Evolutionary conservation across 1,140 invertebrate genomes (phyloP), one percentile per base, ranked within the genome.

Genomic region (Scaptomyza montana): DNA sequence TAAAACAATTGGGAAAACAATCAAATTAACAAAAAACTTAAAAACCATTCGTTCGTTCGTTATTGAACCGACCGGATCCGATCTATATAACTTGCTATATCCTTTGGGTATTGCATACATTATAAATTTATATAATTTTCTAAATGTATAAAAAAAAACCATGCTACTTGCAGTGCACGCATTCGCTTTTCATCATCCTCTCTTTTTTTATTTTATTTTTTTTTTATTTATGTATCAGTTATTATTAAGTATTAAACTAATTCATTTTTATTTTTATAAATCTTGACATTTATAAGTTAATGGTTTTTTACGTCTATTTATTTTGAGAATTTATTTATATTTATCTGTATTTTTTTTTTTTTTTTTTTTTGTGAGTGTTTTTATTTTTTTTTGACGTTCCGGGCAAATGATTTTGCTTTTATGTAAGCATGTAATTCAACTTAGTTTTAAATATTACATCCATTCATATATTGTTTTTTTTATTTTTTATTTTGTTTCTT

Each of bases 1-100:
- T 87, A 87, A 86, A 87, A 87, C 84, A 87, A 87, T 87, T 73
- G 57, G 16, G 8, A 36, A 71, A 86, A 69, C 82, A 87, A 87
- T 82, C 75, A 77, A 87, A 62, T 54, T 64, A 86, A 82, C 82
- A 76, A 68, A 79, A 79, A 77, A 68, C 64, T 68, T 68, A 61
- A 67, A 68, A 33, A 73, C 12, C 43, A 19, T 28, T 59, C 46
- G 25, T 60, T 61, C 28, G 51, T 51, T 62, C 25, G 45, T 47
- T 53, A 30, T 16, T n/a, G 43, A 56, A 63, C 54, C 54, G 54
- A 59, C 54, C 49, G 49, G 36, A 60, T 54, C 45, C 50, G 55
- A 54, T 56, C 50, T 68, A 67, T 30, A 70, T 72, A 72, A 64
- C 66, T 74, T 74, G 72, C 72, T 55, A 74, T 74, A 74, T 74